phyloP scores from a whole-genome alignment of 2,888 invertebrate genomes.

The Stenchaetothrips biformis region DNA sequence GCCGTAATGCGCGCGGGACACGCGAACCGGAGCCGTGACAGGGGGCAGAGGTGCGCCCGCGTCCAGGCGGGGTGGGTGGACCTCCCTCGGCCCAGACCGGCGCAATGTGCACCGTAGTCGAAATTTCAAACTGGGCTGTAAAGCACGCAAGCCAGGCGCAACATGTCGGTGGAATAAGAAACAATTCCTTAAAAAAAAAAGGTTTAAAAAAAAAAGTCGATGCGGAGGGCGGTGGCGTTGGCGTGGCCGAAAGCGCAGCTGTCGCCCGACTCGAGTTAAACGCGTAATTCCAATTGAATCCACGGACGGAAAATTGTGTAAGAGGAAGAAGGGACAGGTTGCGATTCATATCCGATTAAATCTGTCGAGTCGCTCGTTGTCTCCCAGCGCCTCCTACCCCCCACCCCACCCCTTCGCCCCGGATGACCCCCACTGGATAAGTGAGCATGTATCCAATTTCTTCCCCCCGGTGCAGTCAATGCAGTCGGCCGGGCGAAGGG shows the following conservation, averaged over 20 bases:
- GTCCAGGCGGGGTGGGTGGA: background rate
- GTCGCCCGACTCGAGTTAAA: conserved; percentile 9
- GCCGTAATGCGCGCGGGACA: background rate
- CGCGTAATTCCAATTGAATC: background rate
- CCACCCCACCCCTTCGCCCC: background rate
- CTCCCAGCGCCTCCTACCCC: background rate
- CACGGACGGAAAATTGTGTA: background rate
- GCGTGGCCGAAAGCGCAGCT: background rate
- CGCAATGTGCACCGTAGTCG: background rate
- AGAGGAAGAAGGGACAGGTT: background rate
- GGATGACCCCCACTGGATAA: background rate
- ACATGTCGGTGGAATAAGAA: background rate
- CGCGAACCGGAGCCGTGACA: background rate
- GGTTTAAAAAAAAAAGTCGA: no score
- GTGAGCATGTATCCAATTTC: background rate
- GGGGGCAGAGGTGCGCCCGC: background rate
- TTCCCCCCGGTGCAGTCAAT: background rate
- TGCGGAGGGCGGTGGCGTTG: background rate
- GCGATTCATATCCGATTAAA: conserved; percentile 14
- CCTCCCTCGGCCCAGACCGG: background rate
- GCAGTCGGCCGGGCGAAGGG: background rate
- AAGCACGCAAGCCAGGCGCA: background rate
- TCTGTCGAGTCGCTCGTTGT: background rate
- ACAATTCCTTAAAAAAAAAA: background rate
- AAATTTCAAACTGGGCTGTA: background rate